Evolutionary conservation across 2,888 invertebrate species (phyloP).

Genomic region (Hemithea aestivaria): DNA sequence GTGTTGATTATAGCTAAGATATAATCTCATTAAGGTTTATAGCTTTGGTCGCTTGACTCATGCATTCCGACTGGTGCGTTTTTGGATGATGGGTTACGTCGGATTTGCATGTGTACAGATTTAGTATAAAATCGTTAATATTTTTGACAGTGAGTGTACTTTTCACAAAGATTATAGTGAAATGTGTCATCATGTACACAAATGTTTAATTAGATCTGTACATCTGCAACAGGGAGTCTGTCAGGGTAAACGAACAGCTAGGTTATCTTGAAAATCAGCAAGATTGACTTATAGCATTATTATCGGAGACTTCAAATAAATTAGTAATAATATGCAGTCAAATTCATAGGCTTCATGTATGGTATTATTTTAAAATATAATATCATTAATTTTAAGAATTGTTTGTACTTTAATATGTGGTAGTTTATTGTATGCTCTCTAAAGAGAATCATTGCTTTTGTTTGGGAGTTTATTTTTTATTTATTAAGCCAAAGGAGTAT

Average conservation of each 20-base stretch:
- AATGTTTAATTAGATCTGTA: conserved; percentile 5
- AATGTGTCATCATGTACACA: no score
- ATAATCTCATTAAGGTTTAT: conserved; percentile 69
- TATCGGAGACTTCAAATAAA: conserved; percentile 13
- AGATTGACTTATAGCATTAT: conserved; percentile 58
- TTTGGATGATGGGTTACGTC: conserved; percentile 18
- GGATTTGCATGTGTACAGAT: conserved; percentile 4
- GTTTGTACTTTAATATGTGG: conserved; percentile 14
- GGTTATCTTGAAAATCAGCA: conserved; percentile 67
- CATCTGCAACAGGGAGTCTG: conserved; percentile 4
- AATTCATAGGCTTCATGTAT: conserved; percentile 16
- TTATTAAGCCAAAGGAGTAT: conserved; percentile 35
- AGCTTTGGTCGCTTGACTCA: conserved; percentile 71
- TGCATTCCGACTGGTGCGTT: conserved; percentile 77
- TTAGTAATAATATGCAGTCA: conserved; percentile 18
- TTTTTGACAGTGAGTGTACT: no score
- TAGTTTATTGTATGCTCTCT: conserved; percentile 37
- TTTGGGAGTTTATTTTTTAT: conserved; percentile 25
- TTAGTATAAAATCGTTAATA: no score
- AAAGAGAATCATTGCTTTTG: conserved; percentile 28
- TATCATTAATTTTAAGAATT: conserved; percentile 13
- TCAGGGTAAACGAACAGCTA: conserved; percentile 39
- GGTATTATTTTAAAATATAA: conserved; percentile 8
- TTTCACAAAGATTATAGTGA: no score
- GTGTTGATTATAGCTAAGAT: conserved; percentile 50